A percentile compares a stretch with the other conserved stretches of the same genome.
These are phyloP conservation scores for Amia ocellicauda DNA, from an alignment of 2,113 vertebrate genomes.

Conservation along the genomic window DNA sequence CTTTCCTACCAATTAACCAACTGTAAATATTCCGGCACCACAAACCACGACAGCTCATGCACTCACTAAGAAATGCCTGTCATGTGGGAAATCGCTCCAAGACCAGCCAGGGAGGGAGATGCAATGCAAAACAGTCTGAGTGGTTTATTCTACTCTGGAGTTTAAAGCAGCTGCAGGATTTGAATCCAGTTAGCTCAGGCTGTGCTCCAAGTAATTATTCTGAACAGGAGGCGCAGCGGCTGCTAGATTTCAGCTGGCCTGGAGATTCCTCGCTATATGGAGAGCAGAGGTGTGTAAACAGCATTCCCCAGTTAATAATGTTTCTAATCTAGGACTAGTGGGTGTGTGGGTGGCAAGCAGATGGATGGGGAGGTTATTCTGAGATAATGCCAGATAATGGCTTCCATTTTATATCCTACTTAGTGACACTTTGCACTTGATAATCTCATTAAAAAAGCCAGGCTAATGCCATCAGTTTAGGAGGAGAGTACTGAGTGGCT, in stretches of 20 bases:
- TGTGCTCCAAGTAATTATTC: conserved; percentile 25
- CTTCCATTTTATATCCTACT: conserved; percentile 80
- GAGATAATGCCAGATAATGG: conserved; percentile 77
- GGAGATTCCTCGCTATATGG: conserved; percentile 43
- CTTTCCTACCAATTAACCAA: too few species aligned
- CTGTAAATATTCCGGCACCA: too few species aligned
- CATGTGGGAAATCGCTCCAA: too few species aligned
- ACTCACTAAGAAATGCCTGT: too few species aligned
- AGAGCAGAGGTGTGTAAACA: conserved; percentile 71
- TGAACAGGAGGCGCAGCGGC: conserved; percentile 8
- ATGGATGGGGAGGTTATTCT: conserved; percentile 62
- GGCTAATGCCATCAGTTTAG: conserved; percentile 24
- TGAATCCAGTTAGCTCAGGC: conserved; percentile 2
- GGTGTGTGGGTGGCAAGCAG: conserved; percentile 70
- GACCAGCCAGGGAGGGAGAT: too few species aligned
- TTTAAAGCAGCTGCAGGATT: neutral
- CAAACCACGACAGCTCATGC: too few species aligned
- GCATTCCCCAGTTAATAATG: conserved; percentile 65
- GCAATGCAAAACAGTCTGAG: too few species aligned
- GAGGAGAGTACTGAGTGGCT: conserved; percentile 15
- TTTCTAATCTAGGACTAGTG: conserved; percentile 67
- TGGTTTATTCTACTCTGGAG: neutral
- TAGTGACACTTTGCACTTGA: conserved; percentile 74
- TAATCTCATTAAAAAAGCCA: conserved; percentile 76
- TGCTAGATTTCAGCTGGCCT: conserved; percentile 14